Evolutionary conservation across 2,888 invertebrate species (phyloP), one percentile per base, ranked within the genome.

Genomic region (Encarsia formosa): DNA sequence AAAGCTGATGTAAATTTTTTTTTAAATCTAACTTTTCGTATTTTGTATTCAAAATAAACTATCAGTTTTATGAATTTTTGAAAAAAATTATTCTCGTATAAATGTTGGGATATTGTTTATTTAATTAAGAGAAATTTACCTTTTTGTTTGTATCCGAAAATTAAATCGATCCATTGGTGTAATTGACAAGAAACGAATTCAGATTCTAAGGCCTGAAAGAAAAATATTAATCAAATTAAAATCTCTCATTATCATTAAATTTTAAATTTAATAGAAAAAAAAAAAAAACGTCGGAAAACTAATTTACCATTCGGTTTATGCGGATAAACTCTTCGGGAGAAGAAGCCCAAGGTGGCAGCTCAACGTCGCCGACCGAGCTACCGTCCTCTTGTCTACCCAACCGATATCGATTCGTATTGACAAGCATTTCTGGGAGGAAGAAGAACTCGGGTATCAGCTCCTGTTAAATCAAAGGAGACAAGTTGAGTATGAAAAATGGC

Each of bases 121-220:
- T n/a, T n/a, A n/a, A n/a, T n/a, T n/a, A n/a, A n/a, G n/a, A n/a
- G n/a, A n/a, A n/a, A n/a, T n/a, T 68, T 74, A 84, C 90, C 99
- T 81, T 93, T 84, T 73, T 99, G 99, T 75, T 99, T 99, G 77
- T 99, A 99, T 59, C 99, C 99, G 74, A 99, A 99, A 68, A 99
- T 95, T 60, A 99, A 82, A 76, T 99, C 99, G 65, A 99, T 98
- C 99, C 99, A 99, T 75, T 99, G 98, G 71, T 99, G 98, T 61
- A 99, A 82, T 77, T 99, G 99, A 73, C 99, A 99, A 56, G 97
- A 97, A 16, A 99, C 99, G 71, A 99, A 95, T 77, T 99, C 99
- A 0, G 97, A 98, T 75, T 99, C 99, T 48, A 99, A 79, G 2
- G 98, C 98, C 85, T 86, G 52, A 48, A 58, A 54, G 57, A 39